Conservation (phyloP, 2,888 invertebrate genomes). For the Tribolium freemani region DNA sequence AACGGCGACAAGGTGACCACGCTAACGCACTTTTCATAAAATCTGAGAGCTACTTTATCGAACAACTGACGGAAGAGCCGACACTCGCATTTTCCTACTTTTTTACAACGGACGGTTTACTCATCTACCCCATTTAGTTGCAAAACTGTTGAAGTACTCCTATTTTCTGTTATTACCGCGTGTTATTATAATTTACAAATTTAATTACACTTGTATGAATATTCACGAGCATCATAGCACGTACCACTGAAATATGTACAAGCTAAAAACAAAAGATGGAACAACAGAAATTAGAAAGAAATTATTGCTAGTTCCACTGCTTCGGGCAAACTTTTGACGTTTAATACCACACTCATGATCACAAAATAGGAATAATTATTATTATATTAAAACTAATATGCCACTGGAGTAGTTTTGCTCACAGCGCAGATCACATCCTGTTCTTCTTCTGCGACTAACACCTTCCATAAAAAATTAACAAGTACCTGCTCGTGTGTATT, state of each 20-base stretch:
- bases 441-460: no score
- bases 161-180: not conserved
- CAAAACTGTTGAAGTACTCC: not conserved
- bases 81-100: not conserved
- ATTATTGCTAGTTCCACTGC: not conserved
- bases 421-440: no score
- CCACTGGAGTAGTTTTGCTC: no score
- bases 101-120: not conserved
- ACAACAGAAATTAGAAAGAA: not conserved
- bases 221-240: not conserved
- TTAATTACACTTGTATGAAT: not conserved
- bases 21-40: not conserved
- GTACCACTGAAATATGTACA: not conserved
- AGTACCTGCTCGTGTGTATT: no score
- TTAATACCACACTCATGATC: no score
- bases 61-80: no score
- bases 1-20: slow-evolving; percentile 37
- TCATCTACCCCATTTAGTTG: not conserved
- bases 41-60: not conserved
- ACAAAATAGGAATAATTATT: no score
- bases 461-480: no score
- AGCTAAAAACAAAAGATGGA: not conserved
- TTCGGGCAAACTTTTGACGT: no score
- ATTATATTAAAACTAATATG: no score
- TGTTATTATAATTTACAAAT: not conserved